Conservation (phyloP, 2,797 vertebrate genomes). For the Menidia menidia region DNA sequence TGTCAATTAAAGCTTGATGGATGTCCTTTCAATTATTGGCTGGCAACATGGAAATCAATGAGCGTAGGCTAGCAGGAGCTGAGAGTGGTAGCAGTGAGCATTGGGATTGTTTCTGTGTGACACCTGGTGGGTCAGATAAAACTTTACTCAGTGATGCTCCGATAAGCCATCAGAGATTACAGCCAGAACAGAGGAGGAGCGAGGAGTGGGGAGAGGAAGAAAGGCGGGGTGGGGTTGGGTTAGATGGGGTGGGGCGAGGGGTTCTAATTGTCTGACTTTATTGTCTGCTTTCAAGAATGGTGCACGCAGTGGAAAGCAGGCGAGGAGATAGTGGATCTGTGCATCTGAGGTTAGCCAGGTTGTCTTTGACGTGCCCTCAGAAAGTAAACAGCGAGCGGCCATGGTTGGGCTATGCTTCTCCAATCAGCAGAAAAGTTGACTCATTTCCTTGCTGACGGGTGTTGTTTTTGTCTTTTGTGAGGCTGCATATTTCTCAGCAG, state of each 20-base stretch:
- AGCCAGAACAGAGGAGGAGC: constrained; percentile 51
- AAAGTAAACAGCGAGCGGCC: constrained; percentile 65
- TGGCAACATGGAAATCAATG: constrained; percentile 81
- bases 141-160: constrained; percentile 72
- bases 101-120: constrained; percentile 63
- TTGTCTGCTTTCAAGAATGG: constrained; percentile 51
- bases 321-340: constrained; percentile 61
- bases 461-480: constrained; percentile 63
- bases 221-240: constrained; percentile 22
- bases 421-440: constrained; percentile 59
- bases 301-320: constrained; percentile 19
- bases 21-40: constrained; percentile 85
- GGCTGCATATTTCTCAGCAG: constrained; percentile 53
- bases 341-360: constrained; percentile 42
- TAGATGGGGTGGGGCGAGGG: not conserved
- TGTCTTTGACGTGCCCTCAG: constrained; percentile 73
- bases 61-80: constrained; percentile 37
- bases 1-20: constrained; percentile 88
- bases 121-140: constrained; percentile 83
- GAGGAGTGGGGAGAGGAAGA: constrained; percentile 17
- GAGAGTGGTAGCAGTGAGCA: constrained; percentile 53
- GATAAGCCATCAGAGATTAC: constrained; percentile 78
- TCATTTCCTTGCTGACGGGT: constrained; percentile 59
- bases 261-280: constrained; percentile 67
- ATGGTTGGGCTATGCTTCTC: constrained; percentile 64